Percentiles rank a stretch among this genome's conserved stretches.
Conservation (phyloP, 2,113 vertebrate species). For the Oophaga pumilio region DNA sequence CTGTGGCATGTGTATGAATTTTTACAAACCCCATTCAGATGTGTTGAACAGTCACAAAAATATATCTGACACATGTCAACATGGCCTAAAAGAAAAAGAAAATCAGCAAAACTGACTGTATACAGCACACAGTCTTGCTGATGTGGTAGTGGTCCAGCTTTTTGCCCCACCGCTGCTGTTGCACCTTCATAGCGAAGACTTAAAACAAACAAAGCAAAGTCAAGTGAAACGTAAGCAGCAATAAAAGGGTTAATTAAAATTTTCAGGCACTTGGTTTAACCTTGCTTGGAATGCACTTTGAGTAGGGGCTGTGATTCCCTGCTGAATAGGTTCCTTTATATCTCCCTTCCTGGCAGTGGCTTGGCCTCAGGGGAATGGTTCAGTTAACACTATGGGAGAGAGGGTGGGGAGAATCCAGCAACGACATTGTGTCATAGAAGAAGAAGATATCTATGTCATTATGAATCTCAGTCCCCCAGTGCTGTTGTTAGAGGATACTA, state of each 20-base stretch:
- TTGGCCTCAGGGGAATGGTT: conserved; percentile 56
- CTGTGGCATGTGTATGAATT: too few relatives aligned
- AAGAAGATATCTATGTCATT: conserved; percentile 34
- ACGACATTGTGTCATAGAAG: conserved; percentile 39
- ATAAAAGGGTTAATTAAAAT: conserved; percentile 39
- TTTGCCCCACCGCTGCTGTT: background rate
- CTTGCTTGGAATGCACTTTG: conserved; percentile 53
- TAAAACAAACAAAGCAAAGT: background rate
- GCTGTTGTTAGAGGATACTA: background rate
- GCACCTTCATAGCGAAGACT: too few relatives aligned
- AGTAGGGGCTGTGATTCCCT: conserved; percentile 53
- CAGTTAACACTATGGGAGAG: conserved; percentile 44
- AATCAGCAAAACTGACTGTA: background rate
- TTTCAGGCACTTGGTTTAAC: conserved; percentile 44
- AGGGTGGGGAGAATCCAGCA: conserved; percentile 19
- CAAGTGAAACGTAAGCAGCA: background rate
- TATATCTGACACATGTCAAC: background rate
- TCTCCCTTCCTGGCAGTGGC: conserved; percentile 52
- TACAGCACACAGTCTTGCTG: background rate
- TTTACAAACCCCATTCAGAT: too few relatives aligned
- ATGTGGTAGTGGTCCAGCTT: background rate
- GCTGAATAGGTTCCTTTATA: conserved; percentile 57
- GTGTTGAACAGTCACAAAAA: background rate
- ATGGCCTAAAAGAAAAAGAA: too few relatives aligned
- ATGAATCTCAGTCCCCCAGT: background rate